A percentile compares a stretch with the other conserved stretches of the same genome.
Evolutionary conservation across 92 coral and sea anemone genomes (phyloP).

Genomic region (Nematostella vectensis): DNA sequence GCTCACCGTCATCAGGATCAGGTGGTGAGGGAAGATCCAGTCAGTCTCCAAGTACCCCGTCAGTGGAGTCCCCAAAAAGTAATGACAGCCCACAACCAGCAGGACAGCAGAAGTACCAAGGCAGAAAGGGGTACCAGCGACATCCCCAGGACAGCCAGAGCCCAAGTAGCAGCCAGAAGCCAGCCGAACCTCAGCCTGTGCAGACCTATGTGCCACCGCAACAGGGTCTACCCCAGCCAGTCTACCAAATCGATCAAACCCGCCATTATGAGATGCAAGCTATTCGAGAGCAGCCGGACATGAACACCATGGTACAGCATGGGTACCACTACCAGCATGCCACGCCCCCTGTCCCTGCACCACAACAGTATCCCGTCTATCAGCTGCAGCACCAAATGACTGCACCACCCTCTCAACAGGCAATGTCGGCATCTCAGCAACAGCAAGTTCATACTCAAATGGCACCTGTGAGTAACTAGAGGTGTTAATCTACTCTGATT

Average conservation of each 20-base stretch:
- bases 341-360: slow-evolving; percentile 36
- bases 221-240: slow-evolving; percentile 19
- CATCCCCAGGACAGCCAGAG: slow-evolving; percentile 22
- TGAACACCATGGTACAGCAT: slow-evolving; percentile 34
- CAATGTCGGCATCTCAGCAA: slow-evolving; percentile 48
- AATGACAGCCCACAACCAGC: background rate
- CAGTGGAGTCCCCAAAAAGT: slow-evolving; percentile 14
- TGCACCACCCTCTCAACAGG: slow-evolving; percentile 59
- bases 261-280: slow-evolving; percentile 42
- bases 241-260: slow-evolving; percentile 34
- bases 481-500: background rate
- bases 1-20: slow-evolving; percentile 33
- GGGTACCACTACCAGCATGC: slow-evolving; percentile 42
- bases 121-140: slow-evolving; percentile 20
- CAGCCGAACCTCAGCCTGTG: slow-evolving; percentile 31
- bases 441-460: slow-evolving; percentile 9
- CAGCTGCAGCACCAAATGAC: slow-evolving; percentile 68
- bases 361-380: slow-evolving; percentile 67
- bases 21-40: slow-evolving; percentile 26
- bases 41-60: slow-evolving; percentile 22
- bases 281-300: slow-evolving; percentile 33
- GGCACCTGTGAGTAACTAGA: background rate
- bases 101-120: slow-evolving; percentile 7
- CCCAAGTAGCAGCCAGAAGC: slow-evolving; percentile 5
- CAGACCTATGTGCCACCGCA: slow-evolving; percentile 15